Conservation (phyloP, 2,797 vertebrate species). For the Gambusia yucatana region DNA sequence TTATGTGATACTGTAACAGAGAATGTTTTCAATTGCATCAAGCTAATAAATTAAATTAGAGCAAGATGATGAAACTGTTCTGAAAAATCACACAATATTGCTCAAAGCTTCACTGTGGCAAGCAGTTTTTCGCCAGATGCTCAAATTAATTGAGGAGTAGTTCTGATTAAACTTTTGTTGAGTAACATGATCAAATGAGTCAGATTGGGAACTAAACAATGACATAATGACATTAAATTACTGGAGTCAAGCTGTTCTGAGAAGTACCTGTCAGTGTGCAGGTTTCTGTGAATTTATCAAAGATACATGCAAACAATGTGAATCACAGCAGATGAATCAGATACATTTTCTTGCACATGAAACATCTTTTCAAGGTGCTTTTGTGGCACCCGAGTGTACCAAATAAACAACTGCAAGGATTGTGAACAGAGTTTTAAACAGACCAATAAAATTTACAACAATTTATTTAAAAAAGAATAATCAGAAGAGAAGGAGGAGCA, state of each 20-base stretch:
- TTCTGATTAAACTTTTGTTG: constrained; percentile 38
- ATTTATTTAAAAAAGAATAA: too few relatives aligned
- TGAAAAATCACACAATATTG: constrained; percentile 19
- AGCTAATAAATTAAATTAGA: constrained; percentile 24
- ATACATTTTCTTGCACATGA: neutral
- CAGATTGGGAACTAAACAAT: constrained; percentile 35
- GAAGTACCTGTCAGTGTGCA: constrained; percentile 5
- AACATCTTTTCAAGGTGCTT: neutral
- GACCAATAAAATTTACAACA: too few relatives aligned
- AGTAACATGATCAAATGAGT: constrained; percentile 37
- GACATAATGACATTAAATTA: constrained; percentile 35
- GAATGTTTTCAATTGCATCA: constrained; percentile 6
- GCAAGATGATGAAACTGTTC: constrained; percentile 21
- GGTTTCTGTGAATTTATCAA: constrained; percentile 9
- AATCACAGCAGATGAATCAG: neutral
- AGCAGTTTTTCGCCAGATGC: constrained; percentile 49
- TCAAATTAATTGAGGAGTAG: constrained; percentile 47
- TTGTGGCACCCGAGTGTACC: too few relatives aligned
- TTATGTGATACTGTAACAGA: neutral
- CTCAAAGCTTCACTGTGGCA: constrained; percentile 18
- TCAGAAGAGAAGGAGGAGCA: too few relatives aligned
- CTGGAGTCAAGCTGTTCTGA: constrained; percentile 20
- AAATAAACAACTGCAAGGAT: too few relatives aligned
- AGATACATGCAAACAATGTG: neutral
- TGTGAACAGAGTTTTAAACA: too few relatives aligned